Base-by-base conservation (phyloP, 2,113 vertebrate genomes). In the Andinoacara biseriatus region DNA sequence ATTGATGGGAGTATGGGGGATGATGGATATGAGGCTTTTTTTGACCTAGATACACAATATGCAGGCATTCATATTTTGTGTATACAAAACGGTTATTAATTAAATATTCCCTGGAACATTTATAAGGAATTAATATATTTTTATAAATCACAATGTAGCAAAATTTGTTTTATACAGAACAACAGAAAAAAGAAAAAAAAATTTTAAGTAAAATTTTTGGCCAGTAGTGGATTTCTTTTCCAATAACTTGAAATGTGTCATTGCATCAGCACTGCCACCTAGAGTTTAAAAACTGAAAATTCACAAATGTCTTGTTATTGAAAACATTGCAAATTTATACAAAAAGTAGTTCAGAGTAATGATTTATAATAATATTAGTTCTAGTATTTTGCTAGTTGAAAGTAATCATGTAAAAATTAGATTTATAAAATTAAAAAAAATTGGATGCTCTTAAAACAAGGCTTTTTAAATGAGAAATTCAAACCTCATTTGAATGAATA, bases 201-300 rank as follows among this genome's bases (percentile, higher is more conserved):
- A 31, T n/a, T n/a, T n/a, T 46, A 40, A 80, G 31, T 75, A 49
- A 22, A 1, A 52, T 72, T n/a, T 54, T 69, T 49, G 18, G 46
- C 46, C 67, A 72, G 46, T 26, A 29, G 7, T 76, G 59, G 26
- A 58, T 76, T 75, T 63, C 4, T 52, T 31, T 13, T 35, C 10
- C 15, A 74, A 29, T 40, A 60, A 76, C 13, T 10, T 35, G 26
- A 29, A 18, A 46, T 0, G 38, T 38, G 85, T 89, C 76, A 17
- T 86, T 94, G 94, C 87, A 81, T 86, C 94, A 94, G 95, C 90
- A 95, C 89, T 93, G 94, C 95, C 95, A 91, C 93, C 96, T 76
- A 94, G 79, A 91, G 95, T 40, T 75, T 22, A 61, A 60, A 63
- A 24, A 29, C 15, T 52, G 82, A 78, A 92, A 79, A 52, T 58